Evolutionary conservation across 2,797 vertebrate species (phyloP).

Genomic region (Sebastes ruberrimus): DNA sequence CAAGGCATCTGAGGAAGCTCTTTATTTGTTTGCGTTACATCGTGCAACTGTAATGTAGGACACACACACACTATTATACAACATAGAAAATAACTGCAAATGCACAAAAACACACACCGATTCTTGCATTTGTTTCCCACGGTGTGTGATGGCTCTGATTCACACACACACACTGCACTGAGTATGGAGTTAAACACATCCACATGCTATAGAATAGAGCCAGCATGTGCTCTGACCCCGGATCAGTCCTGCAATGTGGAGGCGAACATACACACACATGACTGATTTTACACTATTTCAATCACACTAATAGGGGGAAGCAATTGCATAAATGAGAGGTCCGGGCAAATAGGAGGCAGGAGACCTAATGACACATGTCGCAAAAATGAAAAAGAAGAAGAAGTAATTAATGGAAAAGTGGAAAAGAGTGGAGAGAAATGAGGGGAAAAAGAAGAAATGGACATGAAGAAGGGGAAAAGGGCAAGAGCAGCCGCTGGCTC

Average conservation of each 20-base stretch:
- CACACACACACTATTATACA: slow-evolving; percentile 63
- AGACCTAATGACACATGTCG: slow-evolving; percentile 33
- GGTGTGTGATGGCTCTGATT: slow-evolving; percentile 13
- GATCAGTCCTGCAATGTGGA: slow-evolving; percentile 4
- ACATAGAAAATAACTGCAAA: slow-evolving; percentile 18
- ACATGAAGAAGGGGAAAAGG: not conserved
- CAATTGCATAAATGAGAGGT: slow-evolving; percentile 43
- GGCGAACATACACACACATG: slow-evolving; percentile 26
- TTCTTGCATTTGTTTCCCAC: slow-evolving; percentile 59
- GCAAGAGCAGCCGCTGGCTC: slow-evolving; percentile 35
- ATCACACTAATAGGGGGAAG: slow-evolving; percentile 34
- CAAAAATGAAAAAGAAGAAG: not conserved
- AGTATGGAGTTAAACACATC: slow-evolving; percentile 30
- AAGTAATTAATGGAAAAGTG: slow-evolving; percentile 24
- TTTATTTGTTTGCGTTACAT: slow-evolving; percentile 79
- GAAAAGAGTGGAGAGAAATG: not conserved
- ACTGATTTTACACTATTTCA: slow-evolving; percentile 34
- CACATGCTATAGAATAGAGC: slow-evolving; percentile 30
- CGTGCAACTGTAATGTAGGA: slow-evolving; percentile 70
- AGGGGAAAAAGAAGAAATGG: not conserved
- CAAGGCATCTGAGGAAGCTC: slow-evolving; percentile 78
- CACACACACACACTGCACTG: not conserved
- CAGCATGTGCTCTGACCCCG: slow-evolving; percentile 42
- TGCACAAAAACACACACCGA: slow-evolving; percentile 12
- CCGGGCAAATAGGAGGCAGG: slow-evolving; percentile 1